These are phyloP conservation scores for Urocynchramus pylzowi DNA, from an alignment of 2,113 vertebrate genomes.

Conservation along the genomic window DNA sequence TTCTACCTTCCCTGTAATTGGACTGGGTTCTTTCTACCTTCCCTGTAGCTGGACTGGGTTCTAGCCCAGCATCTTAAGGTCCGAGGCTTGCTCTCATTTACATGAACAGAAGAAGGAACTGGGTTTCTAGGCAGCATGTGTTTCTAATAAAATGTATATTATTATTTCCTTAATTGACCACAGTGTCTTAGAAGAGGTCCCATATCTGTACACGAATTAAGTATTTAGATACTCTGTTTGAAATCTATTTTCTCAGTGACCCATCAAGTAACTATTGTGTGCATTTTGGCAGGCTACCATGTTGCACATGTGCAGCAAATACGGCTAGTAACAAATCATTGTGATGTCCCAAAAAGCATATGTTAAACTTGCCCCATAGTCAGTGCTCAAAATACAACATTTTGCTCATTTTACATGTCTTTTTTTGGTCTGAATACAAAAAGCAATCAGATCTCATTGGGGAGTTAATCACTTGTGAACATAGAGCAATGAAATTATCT, in stretches of 20 bases:
- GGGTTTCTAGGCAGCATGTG: neutral
- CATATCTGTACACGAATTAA: slow-evolving; percentile 29
- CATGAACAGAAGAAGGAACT: neutral
- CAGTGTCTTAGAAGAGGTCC: slow-evolving; percentile 24
- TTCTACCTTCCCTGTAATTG: neutral
- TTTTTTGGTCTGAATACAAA: slow-evolving; percentile 27
- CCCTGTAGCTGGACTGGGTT: neutral
- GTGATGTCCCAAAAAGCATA: neutral
- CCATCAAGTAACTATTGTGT: slow-evolving; percentile 3
- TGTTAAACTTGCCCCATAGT: slow-evolving; percentile 25
- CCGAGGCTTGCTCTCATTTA: neutral
- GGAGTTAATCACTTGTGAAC: slow-evolving; percentile 64
- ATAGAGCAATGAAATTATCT: slow-evolving; percentile 56
- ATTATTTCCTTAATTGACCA: slow-evolving; percentile 47
- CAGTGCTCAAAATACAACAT: slow-evolving; percentile 28
- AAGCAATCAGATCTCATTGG: slow-evolving; percentile 60
- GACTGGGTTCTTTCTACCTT: neutral
- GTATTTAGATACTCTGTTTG: slow-evolving; percentile 32
- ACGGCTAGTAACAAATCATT: slow-evolving; percentile 21
- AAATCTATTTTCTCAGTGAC: slow-evolving; percentile 54
- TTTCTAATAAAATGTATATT: slow-evolving; percentile 30
- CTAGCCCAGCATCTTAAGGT: neutral
- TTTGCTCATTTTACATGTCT: slow-evolving; percentile 43
- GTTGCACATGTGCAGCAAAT: slow-evolving; percentile 52
- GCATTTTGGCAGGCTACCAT: slow-evolving; percentile 33